These are phyloP conservation scores for Girardinus metallicus DNA, from an alignment of 2,797 vertebrate genomes.

Conservation along the genomic window DNA sequence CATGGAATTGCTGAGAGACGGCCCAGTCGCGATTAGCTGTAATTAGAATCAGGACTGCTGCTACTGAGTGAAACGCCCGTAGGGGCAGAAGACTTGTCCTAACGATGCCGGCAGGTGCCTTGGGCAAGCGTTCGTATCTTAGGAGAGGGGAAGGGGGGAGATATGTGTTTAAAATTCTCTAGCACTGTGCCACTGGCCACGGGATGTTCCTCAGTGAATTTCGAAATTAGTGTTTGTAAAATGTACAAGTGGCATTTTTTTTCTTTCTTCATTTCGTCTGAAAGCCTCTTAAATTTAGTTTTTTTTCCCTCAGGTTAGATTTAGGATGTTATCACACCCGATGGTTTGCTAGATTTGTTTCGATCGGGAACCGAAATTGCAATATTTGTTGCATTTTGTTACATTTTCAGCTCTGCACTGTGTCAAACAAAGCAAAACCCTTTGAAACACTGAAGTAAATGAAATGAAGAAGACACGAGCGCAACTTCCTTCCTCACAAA, in stretches of 20 bases:
- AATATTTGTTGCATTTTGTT: too few species aligned
- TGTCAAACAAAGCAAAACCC: too few species aligned
- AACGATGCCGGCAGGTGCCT: conserved; percentile 60
- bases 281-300: conserved; percentile 8
- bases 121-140: conserved; percentile 41
- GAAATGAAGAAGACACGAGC: too few species aligned
- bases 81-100: conserved; percentile 50
- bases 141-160: conserved; percentile 37
- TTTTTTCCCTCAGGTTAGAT: neutral
- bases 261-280: too few species aligned
- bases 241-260: neutral
- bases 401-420: too few species aligned
- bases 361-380: too few species aligned
- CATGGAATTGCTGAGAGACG: conserved; percentile 54
- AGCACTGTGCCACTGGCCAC: conserved; percentile 51
- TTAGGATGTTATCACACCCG: neutral
- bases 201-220: conserved; percentile 53
- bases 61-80: conserved; percentile 47
- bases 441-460: too few species aligned
- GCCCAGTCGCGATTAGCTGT: conserved; percentile 63
- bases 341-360: neutral
- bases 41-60: conserved; percentile 72
- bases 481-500: too few species aligned
- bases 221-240: conserved; percentile 35
- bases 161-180: conserved; percentile 58